Evolutionary conservation across 2,113 vertebrate genomes (phyloP), one percentile per base, ranked within the genome.

Genomic region (Chaetorhynchus papuensis): DNA sequence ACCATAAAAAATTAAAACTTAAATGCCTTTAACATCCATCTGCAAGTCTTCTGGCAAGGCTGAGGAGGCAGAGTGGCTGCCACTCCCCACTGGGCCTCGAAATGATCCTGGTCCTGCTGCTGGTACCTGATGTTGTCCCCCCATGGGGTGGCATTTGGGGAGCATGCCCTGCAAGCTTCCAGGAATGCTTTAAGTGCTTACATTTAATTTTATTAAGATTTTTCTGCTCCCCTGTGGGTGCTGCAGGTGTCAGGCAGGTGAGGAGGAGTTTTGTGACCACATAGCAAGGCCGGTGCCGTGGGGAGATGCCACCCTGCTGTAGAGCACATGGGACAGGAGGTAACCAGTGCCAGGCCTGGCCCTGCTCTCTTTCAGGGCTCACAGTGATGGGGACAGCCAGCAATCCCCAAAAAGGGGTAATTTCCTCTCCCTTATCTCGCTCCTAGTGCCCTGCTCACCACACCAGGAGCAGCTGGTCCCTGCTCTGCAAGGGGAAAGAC

Each of bases 131-230:
- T 8, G 52, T 1, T 71, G 81, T 70, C 27, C 42, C 57, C 15
- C 3, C 0, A 0, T 1, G 8, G 24, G 52, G 20, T 66, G 90
- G 26, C 42, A 28, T 3, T 3, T 1, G 16, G 45, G 64, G 37
- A 22, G 8, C 2, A 3, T 9, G 26, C 4, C 71, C 56, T 85
- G 41, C 31, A 44, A 57, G 45, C 72, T 71, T 24, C 64, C n/a
- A n/a, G 57, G 13, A 27, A 17, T 4, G 53, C 26, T 72, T 31
- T 17, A 10, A 47, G 27, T 3, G 10, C 10, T 50, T 78, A 56
- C 10, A 5, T 41, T 61, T 16, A 1, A 12, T 28, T 69, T 69
- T 3, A 11, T 15, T 35, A 9, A 54, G 69, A 7, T 33, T 87
- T 56, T 44, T 49, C 21, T 31, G 16, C 54, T 90, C 18, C 33